Evolutionary conservation across 2,797 vertebrate genomes (phyloP).

Genomic region (Melanogrammus aeglefinus): DNA sequence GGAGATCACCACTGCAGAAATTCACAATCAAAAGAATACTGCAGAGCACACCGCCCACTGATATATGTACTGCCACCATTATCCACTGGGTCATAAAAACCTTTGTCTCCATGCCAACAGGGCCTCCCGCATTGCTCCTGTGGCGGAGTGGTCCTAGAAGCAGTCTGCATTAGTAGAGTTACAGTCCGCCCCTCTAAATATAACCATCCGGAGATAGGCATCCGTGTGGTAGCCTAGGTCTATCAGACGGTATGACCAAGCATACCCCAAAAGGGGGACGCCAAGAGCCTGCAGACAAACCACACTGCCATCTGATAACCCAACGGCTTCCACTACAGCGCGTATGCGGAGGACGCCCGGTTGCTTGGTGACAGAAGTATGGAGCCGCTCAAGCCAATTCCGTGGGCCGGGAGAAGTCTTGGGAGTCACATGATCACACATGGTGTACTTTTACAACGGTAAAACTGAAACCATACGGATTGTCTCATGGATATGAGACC

Average conservation of each 20-base stretch:
- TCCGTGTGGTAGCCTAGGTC: neutral
- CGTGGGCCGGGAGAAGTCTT: neutral
- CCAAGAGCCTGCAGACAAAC: neutral
- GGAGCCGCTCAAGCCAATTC: neutral
- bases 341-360: neutral
- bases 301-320: neutral
- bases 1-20: neutral
- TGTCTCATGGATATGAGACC: neutral
- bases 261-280: neutral
- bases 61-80: neutral
- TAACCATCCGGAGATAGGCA: neutral
- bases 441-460: neutral
- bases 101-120: neutral
- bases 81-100: neutral
- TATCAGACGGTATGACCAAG: neutral
- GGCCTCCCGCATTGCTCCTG: neutral
- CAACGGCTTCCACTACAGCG: neutral
- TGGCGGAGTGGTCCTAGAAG: neutral
- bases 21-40: neutral
- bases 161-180: neutral
- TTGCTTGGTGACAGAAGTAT: neutral
- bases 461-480: neutral
- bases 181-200: neutral
- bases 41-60: neutral
- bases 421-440: neutral